Conservation (phyloP, 2,888 invertebrate genomes). For the Melikaiella ostensackeni region DNA sequence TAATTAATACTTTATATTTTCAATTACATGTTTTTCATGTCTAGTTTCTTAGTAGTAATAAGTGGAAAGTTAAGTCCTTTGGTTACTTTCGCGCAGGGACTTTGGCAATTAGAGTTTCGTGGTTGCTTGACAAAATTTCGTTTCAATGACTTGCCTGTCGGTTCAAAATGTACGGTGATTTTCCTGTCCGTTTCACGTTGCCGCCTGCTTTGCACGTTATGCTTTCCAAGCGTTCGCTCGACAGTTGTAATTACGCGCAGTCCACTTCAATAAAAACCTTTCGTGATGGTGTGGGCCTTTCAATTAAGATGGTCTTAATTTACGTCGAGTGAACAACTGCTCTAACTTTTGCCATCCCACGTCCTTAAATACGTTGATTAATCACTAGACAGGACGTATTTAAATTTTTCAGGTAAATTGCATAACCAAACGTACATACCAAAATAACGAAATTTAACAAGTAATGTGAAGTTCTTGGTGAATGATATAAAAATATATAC, state of each 20-base stretch:
- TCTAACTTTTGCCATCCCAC: not conserved
- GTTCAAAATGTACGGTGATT: not conserved
- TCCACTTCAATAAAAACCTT: not conserved
- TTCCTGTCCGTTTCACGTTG: not conserved
- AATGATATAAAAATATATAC: no score
- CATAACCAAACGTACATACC: not conserved
- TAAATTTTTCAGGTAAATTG: not conserved
- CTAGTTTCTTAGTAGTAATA: not conserved
- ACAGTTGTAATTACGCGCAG: not conserved
- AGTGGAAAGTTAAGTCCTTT: not conserved
- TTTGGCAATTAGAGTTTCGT: not conserved
- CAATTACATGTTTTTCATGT: not conserved
- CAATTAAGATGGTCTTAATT: conserved; percentile 7
- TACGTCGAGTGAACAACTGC: not conserved
- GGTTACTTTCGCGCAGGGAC: not conserved
- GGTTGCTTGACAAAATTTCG: not conserved
- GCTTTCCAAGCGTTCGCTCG: not conserved
- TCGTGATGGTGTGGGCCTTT: not conserved
- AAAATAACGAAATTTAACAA: not conserved
- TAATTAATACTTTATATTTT: not conserved
- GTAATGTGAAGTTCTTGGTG: not conserved
- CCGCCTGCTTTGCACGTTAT: not conserved
- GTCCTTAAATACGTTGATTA: not conserved
- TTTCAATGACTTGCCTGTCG: conserved; percentile 1
- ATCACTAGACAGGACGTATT: not conserved